Conservation (phyloP, 2,888 invertebrate species). For the Leptothorax acervorum region DNA sequence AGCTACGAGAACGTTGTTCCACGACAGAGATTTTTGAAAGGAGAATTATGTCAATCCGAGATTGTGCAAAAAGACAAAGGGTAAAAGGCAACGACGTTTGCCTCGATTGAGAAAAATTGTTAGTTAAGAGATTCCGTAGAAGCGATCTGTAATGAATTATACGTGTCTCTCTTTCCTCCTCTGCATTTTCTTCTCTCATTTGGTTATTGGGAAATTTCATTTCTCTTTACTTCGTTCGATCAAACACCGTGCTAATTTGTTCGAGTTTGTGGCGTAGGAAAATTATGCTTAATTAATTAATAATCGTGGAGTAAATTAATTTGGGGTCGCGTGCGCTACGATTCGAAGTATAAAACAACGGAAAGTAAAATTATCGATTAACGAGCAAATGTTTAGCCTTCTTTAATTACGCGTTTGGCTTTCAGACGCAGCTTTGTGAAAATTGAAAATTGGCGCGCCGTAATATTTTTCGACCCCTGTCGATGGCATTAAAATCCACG, state of each 20-base stretch:
- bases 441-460: conserved; percentile 22
- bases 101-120: conserved; percentile 45
- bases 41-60: conserved; percentile 18
- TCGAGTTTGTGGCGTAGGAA: neutral
- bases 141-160: neutral
- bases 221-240: neutral
- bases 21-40: conserved; percentile 10
- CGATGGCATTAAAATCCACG: neutral
- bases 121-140: conserved; percentile 37
- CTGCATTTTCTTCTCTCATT: conserved; percentile 17
- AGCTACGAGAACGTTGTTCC: neutral
- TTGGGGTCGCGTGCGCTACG: neutral
- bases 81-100: conserved; percentile 12
- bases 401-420: conserved; percentile 8
- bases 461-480: neutral
- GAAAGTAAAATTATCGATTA: neutral
- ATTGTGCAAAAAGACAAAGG: conserved; percentile 11
- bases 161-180: neutral
- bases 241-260: conserved; percentile 12
- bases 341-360: neutral
- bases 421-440: conserved; percentile 17
- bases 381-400: conserved; percentile 27
- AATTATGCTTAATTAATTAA: conserved; percentile 37
- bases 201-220: conserved; percentile 20
- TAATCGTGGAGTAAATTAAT: conserved; percentile 31